Percentiles rank a stretch among this genome's conserved stretches.
Conservation (phyloP, 2,888 invertebrate species). For the Miltochrista miniata region DNA sequence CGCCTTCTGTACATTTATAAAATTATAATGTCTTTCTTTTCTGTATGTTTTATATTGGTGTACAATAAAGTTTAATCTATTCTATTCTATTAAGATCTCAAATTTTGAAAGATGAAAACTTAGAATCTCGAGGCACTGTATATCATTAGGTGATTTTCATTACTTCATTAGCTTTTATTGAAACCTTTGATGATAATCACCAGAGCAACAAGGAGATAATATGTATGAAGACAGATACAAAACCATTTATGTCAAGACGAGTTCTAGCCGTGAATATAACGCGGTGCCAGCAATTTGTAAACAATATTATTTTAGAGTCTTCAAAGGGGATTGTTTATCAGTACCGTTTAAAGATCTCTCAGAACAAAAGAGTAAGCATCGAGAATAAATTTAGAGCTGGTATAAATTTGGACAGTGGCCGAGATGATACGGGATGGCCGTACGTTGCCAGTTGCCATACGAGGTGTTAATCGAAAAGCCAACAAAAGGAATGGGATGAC, state of each 20-base stretch:
- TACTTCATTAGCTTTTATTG: not conserved
- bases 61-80: no score
- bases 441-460: slow-evolving; percentile 38
- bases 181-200: not conserved
- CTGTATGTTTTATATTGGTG: no score
- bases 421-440: slow-evolving; percentile 32
- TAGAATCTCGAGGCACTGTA: not conserved
- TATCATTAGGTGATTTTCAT: not conserved
- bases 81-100: not conserved
- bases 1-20: no score
- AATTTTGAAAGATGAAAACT: not conserved
- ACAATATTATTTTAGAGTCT: slow-evolving; percentile 67
- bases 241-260: slow-evolving; percentile 29
- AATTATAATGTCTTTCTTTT: no score
- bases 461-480: slow-evolving; percentile 27
- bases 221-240: slow-evolving; percentile 18
- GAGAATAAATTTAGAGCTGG: slow-evolving; percentile 62
- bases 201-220: not conserved
- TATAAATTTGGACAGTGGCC: slow-evolving; percentile 63
- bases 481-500: not conserved
- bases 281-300: slow-evolving; percentile 56
- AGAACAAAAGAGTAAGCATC: slow-evolving; percentile 71
- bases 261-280: slow-evolving; percentile 46
- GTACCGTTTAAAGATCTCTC: slow-evolving; percentile 54
- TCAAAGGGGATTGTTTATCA: slow-evolving; percentile 71